phyloP scores from a whole-genome alignment of 2,797 vertebrate species.

The Alectoris magna region DNA sequence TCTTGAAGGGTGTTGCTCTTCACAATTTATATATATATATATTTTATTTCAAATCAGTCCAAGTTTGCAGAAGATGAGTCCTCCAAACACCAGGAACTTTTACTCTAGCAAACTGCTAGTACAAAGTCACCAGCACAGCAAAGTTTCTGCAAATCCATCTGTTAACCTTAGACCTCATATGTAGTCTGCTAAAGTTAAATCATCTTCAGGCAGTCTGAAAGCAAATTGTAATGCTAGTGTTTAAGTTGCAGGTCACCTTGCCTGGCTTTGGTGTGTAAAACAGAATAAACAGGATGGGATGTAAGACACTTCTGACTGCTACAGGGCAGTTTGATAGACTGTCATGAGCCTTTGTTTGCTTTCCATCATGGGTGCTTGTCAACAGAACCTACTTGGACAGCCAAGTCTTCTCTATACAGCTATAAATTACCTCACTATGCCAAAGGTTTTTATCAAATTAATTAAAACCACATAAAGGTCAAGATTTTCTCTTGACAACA shows the following conservation, averaged over 20 bases:
- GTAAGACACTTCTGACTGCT: not conserved
- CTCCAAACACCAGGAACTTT: not conserved
- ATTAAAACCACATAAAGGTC: constrained; percentile 49
- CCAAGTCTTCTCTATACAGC: not conserved
- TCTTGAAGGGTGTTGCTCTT: not conserved
- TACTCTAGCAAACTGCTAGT: not conserved
- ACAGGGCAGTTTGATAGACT: not conserved
- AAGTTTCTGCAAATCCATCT: not conserved
- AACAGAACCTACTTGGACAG: constrained; percentile 20
- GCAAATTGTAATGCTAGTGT: not conserved
- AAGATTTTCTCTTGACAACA: constrained; percentile 41
- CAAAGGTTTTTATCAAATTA: constrained; percentile 55
- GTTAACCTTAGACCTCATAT: not conserved
- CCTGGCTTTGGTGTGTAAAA: not conserved
- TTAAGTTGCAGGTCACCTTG: not conserved
- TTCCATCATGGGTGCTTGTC: not conserved
- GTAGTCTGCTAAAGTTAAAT: not conserved
- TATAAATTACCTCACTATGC: not conserved
- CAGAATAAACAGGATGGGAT: not conserved
- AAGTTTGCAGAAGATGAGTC: not conserved
- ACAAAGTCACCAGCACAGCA: not conserved
- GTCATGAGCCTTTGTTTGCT: not conserved
- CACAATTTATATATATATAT: not conserved
- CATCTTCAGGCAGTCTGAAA: constrained; percentile 6
- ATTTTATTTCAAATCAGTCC: not conserved